phyloP scores from a whole-genome alignment of 2,888 invertebrate species.

The Elegia similella region DNA sequence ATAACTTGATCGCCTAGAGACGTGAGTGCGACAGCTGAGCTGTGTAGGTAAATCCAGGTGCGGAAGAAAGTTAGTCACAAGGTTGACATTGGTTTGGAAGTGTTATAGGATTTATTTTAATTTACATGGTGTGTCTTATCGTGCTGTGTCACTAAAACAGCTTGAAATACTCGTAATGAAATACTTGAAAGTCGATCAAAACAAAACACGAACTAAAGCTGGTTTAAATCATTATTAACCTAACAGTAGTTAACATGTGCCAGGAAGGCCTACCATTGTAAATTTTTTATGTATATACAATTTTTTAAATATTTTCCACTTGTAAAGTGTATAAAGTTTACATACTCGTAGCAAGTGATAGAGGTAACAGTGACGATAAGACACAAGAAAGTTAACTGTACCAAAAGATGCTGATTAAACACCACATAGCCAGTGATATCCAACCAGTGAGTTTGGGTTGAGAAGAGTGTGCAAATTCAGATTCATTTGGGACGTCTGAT shows the following conservation, averaged over 20 bases:
- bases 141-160: not conserved
- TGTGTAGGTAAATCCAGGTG: slow-evolving; percentile 38
- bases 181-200: too few relatives aligned
- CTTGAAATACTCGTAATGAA: too few relatives aligned
- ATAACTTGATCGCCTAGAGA: slow-evolving; percentile 10
- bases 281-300: too few relatives aligned
- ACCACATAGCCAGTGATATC: slow-evolving; percentile 59
- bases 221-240: too few relatives aligned
- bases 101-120: slow-evolving; percentile 48
- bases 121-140: slow-evolving; percentile 28
- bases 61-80: slow-evolving; percentile 78
- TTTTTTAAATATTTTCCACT: too few relatives aligned
- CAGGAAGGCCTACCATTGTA: too few relatives aligned
- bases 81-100: slow-evolving; percentile 63
- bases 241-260: too few relatives aligned
- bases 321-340: too few relatives aligned
- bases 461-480: slow-evolving; percentile 54
- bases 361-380: slow-evolving; percentile 18
- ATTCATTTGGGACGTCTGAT: slow-evolving; percentile 47
- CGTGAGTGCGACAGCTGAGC: slow-evolving; percentile 19
- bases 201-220: too few relatives aligned
- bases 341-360: not conserved
- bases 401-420: slow-evolving; percentile 48
- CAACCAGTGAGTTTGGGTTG: slow-evolving; percentile 54
- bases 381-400: slow-evolving; percentile 48